Conservation (phyloP, 2,888 invertebrate species). For the Ormia ochracea region DNA sequence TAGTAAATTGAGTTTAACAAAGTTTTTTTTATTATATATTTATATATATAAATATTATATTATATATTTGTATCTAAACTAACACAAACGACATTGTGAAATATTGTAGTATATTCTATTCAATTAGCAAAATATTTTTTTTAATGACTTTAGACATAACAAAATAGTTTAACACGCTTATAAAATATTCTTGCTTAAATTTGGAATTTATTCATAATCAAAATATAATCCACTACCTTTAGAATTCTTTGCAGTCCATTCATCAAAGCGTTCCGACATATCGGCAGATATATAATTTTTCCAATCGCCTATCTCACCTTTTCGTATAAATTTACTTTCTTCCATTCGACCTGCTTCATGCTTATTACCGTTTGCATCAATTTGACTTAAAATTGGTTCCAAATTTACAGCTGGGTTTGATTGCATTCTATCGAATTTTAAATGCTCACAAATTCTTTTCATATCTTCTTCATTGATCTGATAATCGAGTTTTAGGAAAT, state of each 20-base stretch:
- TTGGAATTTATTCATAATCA: slow-evolving; percentile 77
- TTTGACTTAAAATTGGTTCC: slow-evolving; percentile 80
- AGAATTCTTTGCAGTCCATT: slow-evolving; percentile 82
- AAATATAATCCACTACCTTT: slow-evolving; percentile 81
- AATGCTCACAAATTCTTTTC: slow-evolving; percentile 82
- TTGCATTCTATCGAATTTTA: slow-evolving; percentile 89
- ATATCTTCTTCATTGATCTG: slow-evolving; percentile 82
- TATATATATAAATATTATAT: no score
- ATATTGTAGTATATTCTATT: no score
- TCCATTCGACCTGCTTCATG: background rate
- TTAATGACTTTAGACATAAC: background rate
- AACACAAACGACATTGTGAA: no score
- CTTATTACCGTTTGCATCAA: slow-evolving; percentile 56
- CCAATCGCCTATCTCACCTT: slow-evolving; percentile 87
- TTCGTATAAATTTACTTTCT: slow-evolving; percentile 83
- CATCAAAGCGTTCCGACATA: slow-evolving; percentile 84
- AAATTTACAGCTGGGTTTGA: slow-evolving; percentile 87
- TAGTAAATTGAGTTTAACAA: no score
- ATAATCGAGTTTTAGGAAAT: slow-evolving; percentile 79
- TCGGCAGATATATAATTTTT: slow-evolving; percentile 86
- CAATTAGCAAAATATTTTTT: background rate
- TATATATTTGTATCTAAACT: no score
- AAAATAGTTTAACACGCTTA: background rate
- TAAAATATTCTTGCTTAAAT: slow-evolving; percentile 42
- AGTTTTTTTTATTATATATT: no score